A percentile compares a stretch with the other conserved stretches of the same genome.
Evolutionary conservation across 1,140 invertebrate species (phyloP).

Genomic region (Drosophila nigromelanica): DNA sequence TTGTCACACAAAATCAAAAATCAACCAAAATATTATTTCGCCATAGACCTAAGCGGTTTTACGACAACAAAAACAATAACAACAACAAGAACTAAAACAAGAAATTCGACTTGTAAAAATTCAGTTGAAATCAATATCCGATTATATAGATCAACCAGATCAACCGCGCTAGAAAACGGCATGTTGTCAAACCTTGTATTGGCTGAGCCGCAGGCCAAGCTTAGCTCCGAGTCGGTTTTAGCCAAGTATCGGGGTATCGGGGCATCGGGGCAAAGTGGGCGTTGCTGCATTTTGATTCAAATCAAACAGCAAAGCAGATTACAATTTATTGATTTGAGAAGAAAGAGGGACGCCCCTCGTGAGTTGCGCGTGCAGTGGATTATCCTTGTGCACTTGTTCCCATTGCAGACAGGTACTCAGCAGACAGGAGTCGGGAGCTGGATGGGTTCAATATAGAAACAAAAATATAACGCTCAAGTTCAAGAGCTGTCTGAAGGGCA

Average conservation of each 20-base stretch:
- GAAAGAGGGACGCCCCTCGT: conserved; percentile 30
- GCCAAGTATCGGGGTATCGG: conserved; percentile 2
- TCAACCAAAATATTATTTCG: conserved; percentile 75
- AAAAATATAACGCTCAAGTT: conserved; percentile 55
- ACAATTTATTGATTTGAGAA: conserved; percentile 77
- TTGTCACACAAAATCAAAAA: conserved; percentile 77
- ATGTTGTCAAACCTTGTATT: conserved; percentile 77
- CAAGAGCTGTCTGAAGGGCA: conserved; percentile 41
- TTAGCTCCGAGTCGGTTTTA: conserved; percentile 43
- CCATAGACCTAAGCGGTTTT: conserved; percentile 41
- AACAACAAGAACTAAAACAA: background rate
- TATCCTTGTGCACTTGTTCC: conserved; percentile 72
- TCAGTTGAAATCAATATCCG: conserved; percentile 70
- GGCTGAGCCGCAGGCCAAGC: conserved; percentile 71
- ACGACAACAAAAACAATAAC: background rate
- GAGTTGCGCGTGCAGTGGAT: conserved; percentile 69
- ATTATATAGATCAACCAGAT: conserved; percentile 73
- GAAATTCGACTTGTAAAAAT: conserved; percentile 15
- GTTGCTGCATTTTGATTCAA: conserved; percentile 78
- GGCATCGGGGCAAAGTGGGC: conserved; percentile 43
- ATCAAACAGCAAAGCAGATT: conserved; percentile 78
- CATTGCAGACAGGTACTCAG: conserved; percentile 15
- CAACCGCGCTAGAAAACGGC: conserved; percentile 62
- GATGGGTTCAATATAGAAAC: too few relatives aligned
- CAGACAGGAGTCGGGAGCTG: conserved; percentile 14